phyloP scores from a whole-genome alignment of 2,888 invertebrate species.

The Alviniconcha strummeri region DNA sequence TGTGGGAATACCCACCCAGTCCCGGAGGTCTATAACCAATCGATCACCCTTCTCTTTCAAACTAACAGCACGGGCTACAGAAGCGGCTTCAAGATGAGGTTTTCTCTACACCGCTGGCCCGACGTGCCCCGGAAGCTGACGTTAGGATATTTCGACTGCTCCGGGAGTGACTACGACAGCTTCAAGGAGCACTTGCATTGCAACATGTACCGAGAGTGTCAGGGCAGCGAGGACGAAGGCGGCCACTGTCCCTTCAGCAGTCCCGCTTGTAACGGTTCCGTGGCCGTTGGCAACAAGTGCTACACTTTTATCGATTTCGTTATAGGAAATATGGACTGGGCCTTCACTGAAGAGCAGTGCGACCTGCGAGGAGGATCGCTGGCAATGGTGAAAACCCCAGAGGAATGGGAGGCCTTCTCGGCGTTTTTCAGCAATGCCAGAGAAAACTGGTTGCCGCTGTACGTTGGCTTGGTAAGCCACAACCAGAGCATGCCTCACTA shows the following conservation, averaged over 20 bases:
- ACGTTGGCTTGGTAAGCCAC: not conserved
- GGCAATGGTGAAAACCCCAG: not conserved
- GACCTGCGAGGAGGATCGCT: not conserved
- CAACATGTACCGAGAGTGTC: not conserved
- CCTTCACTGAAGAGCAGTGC: not conserved
- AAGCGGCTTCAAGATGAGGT: not conserved
- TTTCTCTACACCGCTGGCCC: not conserved
- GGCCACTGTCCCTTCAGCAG: conserved; percentile 10
- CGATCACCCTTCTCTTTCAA: not conserved
- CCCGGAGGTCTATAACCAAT: not conserved
- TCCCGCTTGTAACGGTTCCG: conserved; percentile 3
- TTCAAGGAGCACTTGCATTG: conserved; percentile 1
- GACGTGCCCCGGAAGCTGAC: not conserved
- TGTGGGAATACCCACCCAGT: not conserved
- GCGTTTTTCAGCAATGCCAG: not conserved
- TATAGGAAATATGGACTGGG: not conserved
- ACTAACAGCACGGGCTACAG: not conserved
- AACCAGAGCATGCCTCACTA: not conserved
- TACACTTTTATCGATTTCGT: not conserved
- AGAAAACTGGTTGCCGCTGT: not conserved
- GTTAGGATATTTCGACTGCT: not conserved
- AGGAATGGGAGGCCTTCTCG: conserved; percentile 7
- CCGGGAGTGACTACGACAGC: not conserved
- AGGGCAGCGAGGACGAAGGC: conserved; percentile 11
- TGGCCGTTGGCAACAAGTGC: conserved; percentile 14